Evolutionary conservation across 2,113 vertebrate species (phyloP).

Genomic region (Silurus asotus): DNA sequence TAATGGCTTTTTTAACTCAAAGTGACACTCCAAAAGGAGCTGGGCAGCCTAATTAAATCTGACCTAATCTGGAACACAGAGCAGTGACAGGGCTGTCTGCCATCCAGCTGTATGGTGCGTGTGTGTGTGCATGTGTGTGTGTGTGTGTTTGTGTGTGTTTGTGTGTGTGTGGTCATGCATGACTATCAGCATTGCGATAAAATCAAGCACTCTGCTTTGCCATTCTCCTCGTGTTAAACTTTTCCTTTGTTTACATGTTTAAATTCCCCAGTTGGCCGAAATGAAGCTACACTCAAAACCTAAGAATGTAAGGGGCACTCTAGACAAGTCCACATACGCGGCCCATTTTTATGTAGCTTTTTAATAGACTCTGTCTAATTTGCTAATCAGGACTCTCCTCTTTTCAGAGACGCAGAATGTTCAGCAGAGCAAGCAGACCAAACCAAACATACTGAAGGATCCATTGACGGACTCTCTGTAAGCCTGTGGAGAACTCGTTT

Average conservation of each 20-base stretch:
- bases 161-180: conserved; percentile 47
- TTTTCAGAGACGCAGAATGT: conserved; percentile 37
- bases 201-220: conserved; percentile 50
- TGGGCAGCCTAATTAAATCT: conserved; percentile 73
- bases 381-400: conserved; percentile 35
- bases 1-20: conserved; percentile 72
- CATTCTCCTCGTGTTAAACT: conserved; percentile 54
- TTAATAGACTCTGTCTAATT: conserved; percentile 36
- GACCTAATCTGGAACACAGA: conserved; percentile 70
- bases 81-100: conserved; percentile 61
- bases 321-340: conserved; percentile 7
- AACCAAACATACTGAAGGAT: conserved; percentile 57
- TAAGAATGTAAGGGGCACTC: neutral
- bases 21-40: conserved; percentile 70
- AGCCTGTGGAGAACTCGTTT: conserved; percentile 60
- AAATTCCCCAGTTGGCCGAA: conserved; percentile 32
- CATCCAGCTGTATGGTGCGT: conserved; percentile 61
- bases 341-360: conserved; percentile 21
- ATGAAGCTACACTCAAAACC: neutral
- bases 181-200: conserved; percentile 38
- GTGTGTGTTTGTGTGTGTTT: conserved; percentile 31
- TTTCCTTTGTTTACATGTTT: conserved; percentile 57
- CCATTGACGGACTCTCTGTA: conserved; percentile 40
- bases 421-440: conserved; percentile 41
- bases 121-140: conserved; percentile 45